A percentile compares a stretch with the other conserved stretches of the same genome.
These are phyloP conservation scores for Volucella zonaria DNA, from an alignment of 2,888 invertebrate species.

Conservation along the genomic window DNA sequence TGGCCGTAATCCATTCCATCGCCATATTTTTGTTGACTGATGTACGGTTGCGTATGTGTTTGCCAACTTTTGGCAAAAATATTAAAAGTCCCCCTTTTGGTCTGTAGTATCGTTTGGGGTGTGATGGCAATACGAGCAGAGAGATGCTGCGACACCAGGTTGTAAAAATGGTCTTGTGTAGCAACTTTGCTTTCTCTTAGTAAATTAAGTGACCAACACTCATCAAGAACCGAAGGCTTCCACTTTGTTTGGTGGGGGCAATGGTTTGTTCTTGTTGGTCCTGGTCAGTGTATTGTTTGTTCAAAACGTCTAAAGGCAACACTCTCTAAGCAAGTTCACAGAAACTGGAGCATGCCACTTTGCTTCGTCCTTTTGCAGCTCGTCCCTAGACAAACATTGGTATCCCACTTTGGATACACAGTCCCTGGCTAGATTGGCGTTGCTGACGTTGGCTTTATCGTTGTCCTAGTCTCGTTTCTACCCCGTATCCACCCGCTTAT, in stretches of 20 bases:
- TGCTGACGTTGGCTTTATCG: slow-evolving; percentile 5
- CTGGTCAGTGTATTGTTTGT: slow-evolving; percentile 39
- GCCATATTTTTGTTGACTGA: slow-evolving; percentile 79
- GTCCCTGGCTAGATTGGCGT: background rate
- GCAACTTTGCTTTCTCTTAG: background rate
- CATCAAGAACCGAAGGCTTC: slow-evolving; percentile 28
- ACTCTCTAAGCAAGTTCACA: slow-evolving; percentile 30
- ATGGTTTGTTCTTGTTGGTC: no score
- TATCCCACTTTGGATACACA: slow-evolving; percentile 50
- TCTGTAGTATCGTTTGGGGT: slow-evolving; percentile 10
- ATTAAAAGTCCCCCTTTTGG: slow-evolving; percentile 12
- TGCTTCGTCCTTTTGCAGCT: background rate
- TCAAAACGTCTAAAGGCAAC: slow-evolving; percentile 53
- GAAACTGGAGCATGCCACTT: slow-evolving; percentile 23
- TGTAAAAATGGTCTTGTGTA: background rate
- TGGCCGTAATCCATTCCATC: slow-evolving; percentile 85
- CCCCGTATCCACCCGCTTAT: slow-evolving; percentile 23
- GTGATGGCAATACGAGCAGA: slow-evolving; percentile 27
- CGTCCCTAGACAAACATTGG: slow-evolving; percentile 27
- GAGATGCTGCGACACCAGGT: background rate
- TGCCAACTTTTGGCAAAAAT: slow-evolving; percentile 64
- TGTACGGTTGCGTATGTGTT: slow-evolving; percentile 52
- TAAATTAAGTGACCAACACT: slow-evolving; percentile 53
- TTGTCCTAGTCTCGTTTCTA: slow-evolving; percentile 3
- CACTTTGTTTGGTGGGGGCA: slow-evolving; percentile 12